A percentile compares a stretch with the other conserved stretches of the same genome.
Evolutionary conservation across 2,888 invertebrate species (phyloP).

Genomic region (Cactoblastis cactorum): DNA sequence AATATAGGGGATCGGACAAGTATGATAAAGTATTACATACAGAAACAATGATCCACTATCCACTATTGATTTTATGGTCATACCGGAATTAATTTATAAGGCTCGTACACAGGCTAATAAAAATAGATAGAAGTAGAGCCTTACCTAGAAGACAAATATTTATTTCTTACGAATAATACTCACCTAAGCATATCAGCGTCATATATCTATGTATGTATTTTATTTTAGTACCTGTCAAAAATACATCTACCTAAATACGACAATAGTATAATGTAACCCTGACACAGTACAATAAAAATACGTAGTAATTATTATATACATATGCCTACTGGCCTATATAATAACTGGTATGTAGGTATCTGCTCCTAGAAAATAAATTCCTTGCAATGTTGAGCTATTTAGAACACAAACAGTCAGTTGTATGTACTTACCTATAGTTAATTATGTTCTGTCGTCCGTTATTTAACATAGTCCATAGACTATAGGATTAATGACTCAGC

Average conservation of each 20-base stretch:
- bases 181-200: too few relatives aligned
- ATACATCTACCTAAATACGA: not conserved
- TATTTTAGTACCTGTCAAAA: conserved; percentile 10
- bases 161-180: not conserved
- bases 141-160: too few relatives aligned
- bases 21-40: too few relatives aligned
- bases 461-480: not conserved
- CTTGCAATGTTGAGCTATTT: conserved; percentile 3
- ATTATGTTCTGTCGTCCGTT: not conserved
- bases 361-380: conserved; percentile 2
- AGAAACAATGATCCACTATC: too few relatives aligned
- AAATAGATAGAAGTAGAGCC: too few relatives aligned
- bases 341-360: not conserved
- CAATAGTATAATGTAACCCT: conserved; percentile 6
- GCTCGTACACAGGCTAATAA: too few relatives aligned
- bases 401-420: not conserved
- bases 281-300: conserved; percentile 9
- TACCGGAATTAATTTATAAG: too few relatives aligned
- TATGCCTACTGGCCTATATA: too few relatives aligned
- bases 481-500: not conserved
- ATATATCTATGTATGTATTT: too few relatives aligned
- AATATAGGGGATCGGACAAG: too few relatives aligned
- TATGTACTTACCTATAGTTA: not conserved
- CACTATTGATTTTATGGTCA: too few relatives aligned
- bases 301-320: too few relatives aligned